Percentiles rank a stretch among this genome's conserved stretches.
These are phyloP conservation scores for Sakesphorus luctuosus DNA, from an alignment of 2,113 vertebrate genomes.

Conservation along the genomic window DNA sequence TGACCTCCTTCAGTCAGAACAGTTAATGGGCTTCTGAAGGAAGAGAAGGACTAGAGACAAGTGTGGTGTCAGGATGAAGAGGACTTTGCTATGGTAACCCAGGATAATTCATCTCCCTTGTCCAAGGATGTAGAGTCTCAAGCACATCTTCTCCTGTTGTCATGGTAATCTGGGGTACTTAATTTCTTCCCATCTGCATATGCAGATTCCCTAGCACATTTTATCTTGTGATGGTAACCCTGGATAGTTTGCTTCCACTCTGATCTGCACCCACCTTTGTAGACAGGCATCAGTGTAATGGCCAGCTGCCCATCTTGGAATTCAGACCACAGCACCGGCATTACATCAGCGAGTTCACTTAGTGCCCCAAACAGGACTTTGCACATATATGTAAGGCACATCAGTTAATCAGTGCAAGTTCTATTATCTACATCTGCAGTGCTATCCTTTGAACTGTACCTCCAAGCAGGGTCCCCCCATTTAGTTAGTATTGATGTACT, in stretches of 20 bases:
- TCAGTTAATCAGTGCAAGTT: neutral
- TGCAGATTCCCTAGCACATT: rapidly evolving
- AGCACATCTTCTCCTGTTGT: neutral
- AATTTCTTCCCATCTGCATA: rapidly evolving
- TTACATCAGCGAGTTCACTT: neutral
- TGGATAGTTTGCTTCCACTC: neutral
- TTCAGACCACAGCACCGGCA: neutral
- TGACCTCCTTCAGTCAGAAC: neutral
- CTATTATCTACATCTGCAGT: neutral
- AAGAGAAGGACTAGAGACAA: neutral
- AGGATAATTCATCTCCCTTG: neutral
- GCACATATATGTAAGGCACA: neutral
- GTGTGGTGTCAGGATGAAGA: neutral
- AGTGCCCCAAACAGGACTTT: neutral
- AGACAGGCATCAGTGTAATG: neutral
- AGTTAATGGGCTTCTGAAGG: neutral
- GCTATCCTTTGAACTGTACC: neutral
- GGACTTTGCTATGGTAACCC: neutral
- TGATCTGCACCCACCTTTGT: neutral
- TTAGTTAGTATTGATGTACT: rapidly evolving
- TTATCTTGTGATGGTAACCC: neutral
- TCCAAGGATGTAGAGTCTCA: neutral
- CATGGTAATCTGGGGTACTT: neutral
- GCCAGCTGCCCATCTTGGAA: neutral
- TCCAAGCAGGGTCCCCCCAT: neutral